These are phyloP conservation scores for Recurvirostra avosetta DNA, from an alignment of 2,113 vertebrate species.

Conservation along the genomic window DNA sequence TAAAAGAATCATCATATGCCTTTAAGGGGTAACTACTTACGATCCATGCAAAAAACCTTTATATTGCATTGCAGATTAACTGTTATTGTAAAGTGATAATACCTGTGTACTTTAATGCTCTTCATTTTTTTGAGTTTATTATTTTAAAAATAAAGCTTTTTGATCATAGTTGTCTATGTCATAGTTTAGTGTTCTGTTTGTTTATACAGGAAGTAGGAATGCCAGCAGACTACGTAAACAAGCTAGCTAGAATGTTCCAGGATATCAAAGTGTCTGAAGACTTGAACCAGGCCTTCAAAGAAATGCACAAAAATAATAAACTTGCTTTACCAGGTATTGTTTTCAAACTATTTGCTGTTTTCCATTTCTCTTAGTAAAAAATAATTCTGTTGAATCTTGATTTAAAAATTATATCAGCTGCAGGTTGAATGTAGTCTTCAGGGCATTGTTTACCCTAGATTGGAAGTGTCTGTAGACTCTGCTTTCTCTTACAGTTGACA, in stretches of 20 bases:
- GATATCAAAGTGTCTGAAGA: conserved; percentile 99
- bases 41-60: not conserved
- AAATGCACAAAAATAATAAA: conserved; percentile 99
- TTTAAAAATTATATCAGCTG: not conserved
- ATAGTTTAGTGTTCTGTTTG: conserved; percentile 12
- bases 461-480: not conserved
- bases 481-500: not conserved
- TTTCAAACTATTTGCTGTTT: not conserved
- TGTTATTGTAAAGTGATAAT: not conserved
- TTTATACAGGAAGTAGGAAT: conserved; percentile 94
- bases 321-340: conserved; percentile 92
- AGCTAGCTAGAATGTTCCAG: conserved; percentile 98
- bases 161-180: not conserved
- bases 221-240: conserved; percentile 99
- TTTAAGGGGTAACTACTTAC: not conserved
- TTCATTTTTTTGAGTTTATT: not conserved
- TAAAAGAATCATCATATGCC: not conserved
- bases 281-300: conserved; percentile 98
- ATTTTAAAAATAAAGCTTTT: not conserved
- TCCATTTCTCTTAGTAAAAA: not conserved
- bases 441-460: not conserved
- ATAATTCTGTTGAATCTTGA: not conserved
- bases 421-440: not conserved
- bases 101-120: not conserved
- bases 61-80: not conserved